Base-by-base conservation (phyloP, 2,888 invertebrate genomes). In the Cantharis flavilabris region DNA sequence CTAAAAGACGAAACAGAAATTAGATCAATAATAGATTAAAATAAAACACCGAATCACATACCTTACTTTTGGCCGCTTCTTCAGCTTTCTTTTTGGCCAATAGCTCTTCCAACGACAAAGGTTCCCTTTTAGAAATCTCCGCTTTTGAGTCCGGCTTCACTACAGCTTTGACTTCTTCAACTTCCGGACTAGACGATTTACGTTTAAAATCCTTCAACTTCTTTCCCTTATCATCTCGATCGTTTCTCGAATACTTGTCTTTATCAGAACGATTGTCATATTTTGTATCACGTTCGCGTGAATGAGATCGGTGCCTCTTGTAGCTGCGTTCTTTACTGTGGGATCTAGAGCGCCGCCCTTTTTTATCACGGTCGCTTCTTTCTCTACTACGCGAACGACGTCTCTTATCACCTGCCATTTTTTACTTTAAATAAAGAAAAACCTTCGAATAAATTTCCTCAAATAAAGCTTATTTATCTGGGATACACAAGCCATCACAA, bases 41-140 rank as follows among this genome's bases (percentile, higher is more conserved):
- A 64, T 62, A 49, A 71, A 70, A 49, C 13, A 14, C 3, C 63
- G 70, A 67, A 62, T 16, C 18, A 67, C 72, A 76, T 87, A 92
- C 93, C 88, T 98, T 99, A 83, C 97, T 96, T 72, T 96, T 92
- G 1, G 96, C 97, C 84, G 95, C 96, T 87, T 98, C 98, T 86
- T 98, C 98, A 0, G 97, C 97, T 86, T 99, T 98, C 86, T 98
- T 98, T 88, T 98, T 98, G 0, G 97, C 95, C 70, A 99, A 89
- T 63, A 99, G 88, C 87, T 99, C 98, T 87, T 99, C 99, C 75
- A 99, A 89, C 5, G 99, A 99, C 14, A 99, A 89, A 0, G 99
- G 99, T 86, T 98, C 98, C 71, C 91, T 92, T 83, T 93, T 93
- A 0, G 81, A 67, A n/a, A 81, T 33, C 0, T 82, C 80, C 23